phyloP scores from a whole-genome alignment of 1,140 invertebrate species.

The Drosophila eugracilis region DNA sequence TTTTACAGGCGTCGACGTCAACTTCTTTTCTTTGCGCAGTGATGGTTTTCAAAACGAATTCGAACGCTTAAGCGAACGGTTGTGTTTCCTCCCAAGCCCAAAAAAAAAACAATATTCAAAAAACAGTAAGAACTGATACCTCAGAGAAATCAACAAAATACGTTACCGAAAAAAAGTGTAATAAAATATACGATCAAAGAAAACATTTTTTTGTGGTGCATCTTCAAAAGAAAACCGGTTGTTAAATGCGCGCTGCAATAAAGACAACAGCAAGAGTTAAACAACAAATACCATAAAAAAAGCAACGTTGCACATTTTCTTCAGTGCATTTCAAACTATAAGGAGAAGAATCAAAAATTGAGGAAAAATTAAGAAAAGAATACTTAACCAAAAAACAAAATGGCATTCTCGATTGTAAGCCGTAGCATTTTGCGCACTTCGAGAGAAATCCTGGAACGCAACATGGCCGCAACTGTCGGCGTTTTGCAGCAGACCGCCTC shows the following conservation, averaged over 20 bases:
- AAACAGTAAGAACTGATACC: conserved; percentile 11
- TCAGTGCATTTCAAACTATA: conserved; percentile 28
- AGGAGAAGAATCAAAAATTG: conserved; percentile 18
- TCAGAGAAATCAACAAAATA: conserved; percentile 24
- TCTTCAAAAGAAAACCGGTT: conserved; percentile 41
- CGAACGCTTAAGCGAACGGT: conserved; percentile 77
- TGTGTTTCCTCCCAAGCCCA: conserved; percentile 48
- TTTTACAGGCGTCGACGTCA: conserved; percentile 39
- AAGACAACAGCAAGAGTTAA: conserved; percentile 31
- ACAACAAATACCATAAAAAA: conserved; percentile 24
- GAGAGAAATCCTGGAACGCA: conserved; percentile 82
- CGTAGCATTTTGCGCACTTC: conserved; percentile 80
- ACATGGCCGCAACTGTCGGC: conserved; percentile 73
- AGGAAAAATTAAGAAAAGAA: conserved; percentile 10
- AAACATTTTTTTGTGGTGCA: conserved; percentile 41
- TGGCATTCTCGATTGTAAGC: conserved; percentile 79
- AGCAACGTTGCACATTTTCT: conserved; percentile 44
- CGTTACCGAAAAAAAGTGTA: conserved; percentile 19
- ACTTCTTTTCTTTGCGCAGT: conserved; percentile 42
- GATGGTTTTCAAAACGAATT: conserved; percentile 71
- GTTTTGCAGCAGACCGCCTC: conserved; percentile 59
- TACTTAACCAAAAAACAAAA: conserved; percentile 43
- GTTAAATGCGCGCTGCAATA: conserved; percentile 61
- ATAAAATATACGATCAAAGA: conserved; percentile 5
- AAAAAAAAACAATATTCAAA: conserved; percentile 8